Percentiles rank a stretch among this genome's conserved stretches.
These are phyloP conservation scores for Carassius gibelio DNA, from an alignment of 2,113 vertebrate genomes.

Conservation along the genomic window DNA sequence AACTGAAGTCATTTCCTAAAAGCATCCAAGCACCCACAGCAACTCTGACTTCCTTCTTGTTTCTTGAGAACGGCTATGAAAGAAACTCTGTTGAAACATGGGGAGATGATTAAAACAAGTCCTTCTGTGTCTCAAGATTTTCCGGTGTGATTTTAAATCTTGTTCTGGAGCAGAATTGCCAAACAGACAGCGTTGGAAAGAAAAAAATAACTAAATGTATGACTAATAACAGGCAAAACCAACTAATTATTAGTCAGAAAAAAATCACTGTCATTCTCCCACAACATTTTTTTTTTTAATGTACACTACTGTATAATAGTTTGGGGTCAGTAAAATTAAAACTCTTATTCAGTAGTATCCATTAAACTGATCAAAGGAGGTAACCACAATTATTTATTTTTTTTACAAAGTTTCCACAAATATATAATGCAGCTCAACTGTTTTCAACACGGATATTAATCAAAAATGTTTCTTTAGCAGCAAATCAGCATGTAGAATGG, in stretches of 20 bases:
- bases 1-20: slow-evolving; percentile 55
- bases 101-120: slow-evolving; percentile 47
- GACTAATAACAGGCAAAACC: background rate
- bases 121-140: slow-evolving; percentile 33
- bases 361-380: background rate
- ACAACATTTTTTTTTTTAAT: background rate
- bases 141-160: background rate
- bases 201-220: background rate
- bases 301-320: background rate
- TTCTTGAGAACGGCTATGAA: slow-evolving; percentile 58
- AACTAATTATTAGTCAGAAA: background rate
- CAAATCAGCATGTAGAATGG: background rate
- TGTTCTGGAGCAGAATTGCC: background rate
- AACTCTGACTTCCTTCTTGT: slow-evolving; percentile 52
- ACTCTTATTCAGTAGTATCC: background rate
- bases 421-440: background rate
- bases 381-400: too few relatives aligned
- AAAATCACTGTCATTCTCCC: background rate
- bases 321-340: background rate
- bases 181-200: slow-evolving; percentile 7
- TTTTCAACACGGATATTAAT: background rate
- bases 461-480: background rate
- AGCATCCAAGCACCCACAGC: slow-evolving; percentile 37
- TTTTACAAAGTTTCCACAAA: background rate
- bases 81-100: slow-evolving; percentile 51